phyloP scores from a whole-genome alignment of 1,140 invertebrate genomes.

The Heliconius melpomene region DNA sequence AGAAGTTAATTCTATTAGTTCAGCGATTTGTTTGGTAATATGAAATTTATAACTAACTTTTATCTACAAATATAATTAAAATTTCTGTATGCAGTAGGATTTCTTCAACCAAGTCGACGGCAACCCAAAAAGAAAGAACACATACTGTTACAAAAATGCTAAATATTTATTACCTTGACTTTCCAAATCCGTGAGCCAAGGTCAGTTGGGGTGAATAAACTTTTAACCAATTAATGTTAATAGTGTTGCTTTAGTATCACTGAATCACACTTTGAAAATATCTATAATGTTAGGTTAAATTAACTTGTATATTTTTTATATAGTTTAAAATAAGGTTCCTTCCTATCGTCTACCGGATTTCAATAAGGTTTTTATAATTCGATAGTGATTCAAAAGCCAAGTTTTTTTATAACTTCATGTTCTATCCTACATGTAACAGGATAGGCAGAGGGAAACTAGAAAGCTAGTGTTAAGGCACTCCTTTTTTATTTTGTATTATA shows the following conservation, averaged over 20 bases:
- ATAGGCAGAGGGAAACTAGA: no score
- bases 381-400: no score
- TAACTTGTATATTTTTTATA: background rate
- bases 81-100: background rate
- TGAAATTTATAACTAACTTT: background rate
- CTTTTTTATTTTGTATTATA: no score
- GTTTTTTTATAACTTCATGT: no score
- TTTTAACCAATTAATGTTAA: slow-evolving; percentile 40
- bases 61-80: background rate
- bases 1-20: background rate
- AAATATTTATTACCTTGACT: slow-evolving; percentile 50
- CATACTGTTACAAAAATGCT: slow-evolving; percentile 53
- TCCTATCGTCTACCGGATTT: no score
- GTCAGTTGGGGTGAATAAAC: slow-evolving; percentile 34
- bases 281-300: background rate
- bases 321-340: no score
- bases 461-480: no score
- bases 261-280: slow-evolving; percentile 15
- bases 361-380: no score
- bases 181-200: slow-evolving; percentile 44
- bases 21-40: background rate
- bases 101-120: background rate
- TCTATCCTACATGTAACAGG: no score
- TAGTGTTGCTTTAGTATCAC: slow-evolving; percentile 19
- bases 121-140: slow-evolving; percentile 40